Evolutionary conservation across 2,113 vertebrate species (phyloP), one percentile per base, ranked within the genome.

Genomic region (Mixornis gularis): DNA sequence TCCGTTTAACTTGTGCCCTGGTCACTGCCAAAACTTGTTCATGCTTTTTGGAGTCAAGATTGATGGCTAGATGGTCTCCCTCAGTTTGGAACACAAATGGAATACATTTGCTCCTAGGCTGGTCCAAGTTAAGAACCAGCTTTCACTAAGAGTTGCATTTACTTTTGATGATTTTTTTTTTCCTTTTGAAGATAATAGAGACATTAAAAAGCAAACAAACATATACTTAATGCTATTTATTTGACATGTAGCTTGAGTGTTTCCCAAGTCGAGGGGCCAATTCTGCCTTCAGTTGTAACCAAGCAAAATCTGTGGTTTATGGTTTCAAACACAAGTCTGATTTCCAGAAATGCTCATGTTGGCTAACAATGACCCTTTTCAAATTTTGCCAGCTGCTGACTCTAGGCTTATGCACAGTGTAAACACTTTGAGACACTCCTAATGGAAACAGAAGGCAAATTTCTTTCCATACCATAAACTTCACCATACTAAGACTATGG

Each of bases 31-130:
- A 94, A 97, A 96, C 82, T 93, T 86, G 82, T 96, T 94, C 94
- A 79, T 95, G 90, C 89, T 95, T 97, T 95, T 84, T 95, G 58
- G 85, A 58, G 74, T 78, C 94, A 93, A 89, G 94, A 96, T 74
- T 95, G 92, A 96, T 97, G 92, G 82, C 71, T 84, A 40, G 59
- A 85, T 58, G 55, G 49, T 89, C 58, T 93, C 79, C 91, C 91
- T 92, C 32, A 40, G n/a, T 90, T 85, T 92, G 92, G 92, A 97
- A 90, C 10, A 17, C 80, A 94, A 94, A 69, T 12, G 32, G 66
- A 86, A 90, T 74, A 90, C 40, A 91, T 89, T 66, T 85, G 71
- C 43, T 94, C 27, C 68, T 63, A 70, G 79, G 27, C 63, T 70
- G 73, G 17, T 91, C 52, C 60, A 72, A 93, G 53, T 69, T 78